These are phyloP conservation scores for Neosalanx taihuensis DNA, from an alignment of 2,797 vertebrate genomes.

Conservation along the genomic window DNA sequence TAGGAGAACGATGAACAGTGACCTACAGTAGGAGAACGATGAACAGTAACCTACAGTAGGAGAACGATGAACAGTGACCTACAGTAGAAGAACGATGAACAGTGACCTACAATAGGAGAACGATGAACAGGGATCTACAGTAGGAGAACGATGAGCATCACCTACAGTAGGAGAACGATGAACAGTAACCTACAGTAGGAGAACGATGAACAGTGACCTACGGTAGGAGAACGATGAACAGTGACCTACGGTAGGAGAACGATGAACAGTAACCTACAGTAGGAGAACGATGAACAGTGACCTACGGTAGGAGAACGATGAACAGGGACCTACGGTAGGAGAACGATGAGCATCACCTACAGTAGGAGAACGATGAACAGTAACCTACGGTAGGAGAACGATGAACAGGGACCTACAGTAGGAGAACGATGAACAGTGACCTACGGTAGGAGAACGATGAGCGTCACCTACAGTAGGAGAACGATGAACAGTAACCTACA, in stretches of 20 bases:
- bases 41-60: no score
- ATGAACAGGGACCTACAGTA: conserved; percentile 52
- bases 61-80: no score
- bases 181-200: background rate
- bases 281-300: conserved; percentile 23
- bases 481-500: conserved; percentile 58
- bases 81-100: no score
- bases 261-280: conserved; percentile 53
- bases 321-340: conserved; percentile 57
- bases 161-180: background rate
- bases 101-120: no score
- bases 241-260: conserved; percentile 56
- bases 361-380: background rate
- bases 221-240: background rate
- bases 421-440: conserved; percentile 36
- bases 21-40: no score
- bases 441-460: conserved; percentile 45
- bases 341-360: conserved; percentile 58
- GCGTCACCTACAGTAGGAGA: conserved; percentile 56
- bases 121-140: no score
- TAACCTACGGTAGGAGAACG: conserved; percentile 57
- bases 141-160: no score
- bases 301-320: conserved; percentile 52
- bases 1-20: no score
- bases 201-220: conserved; percentile 28